Base-by-base conservation (phyloP, 64 coral and sea anemone species). In the Porites australiensis region DNA sequence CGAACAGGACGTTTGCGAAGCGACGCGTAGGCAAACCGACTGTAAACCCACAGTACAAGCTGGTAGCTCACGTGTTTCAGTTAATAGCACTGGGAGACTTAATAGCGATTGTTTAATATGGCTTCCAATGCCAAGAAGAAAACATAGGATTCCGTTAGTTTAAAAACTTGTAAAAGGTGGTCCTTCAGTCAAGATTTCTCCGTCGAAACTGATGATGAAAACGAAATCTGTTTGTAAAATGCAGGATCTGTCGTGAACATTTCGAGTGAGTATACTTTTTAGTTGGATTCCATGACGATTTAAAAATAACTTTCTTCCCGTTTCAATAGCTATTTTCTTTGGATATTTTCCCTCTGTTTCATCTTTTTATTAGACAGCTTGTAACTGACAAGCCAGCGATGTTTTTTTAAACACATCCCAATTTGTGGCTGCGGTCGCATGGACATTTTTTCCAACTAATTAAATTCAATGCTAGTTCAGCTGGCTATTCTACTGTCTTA, bases 211-310 rank as follows among this genome's bases (percentile, higher is more conserved):
- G 44, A 23, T 23, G 70, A 20, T 72, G 44, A 23, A 7, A 14
- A 23, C 44, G 2, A 45, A 23, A 10, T 8, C 15, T 14, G 8
- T 15, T 45, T 15, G 22, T 89, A 73, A 89, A 73, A 89, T 89
- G 87, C 87, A 89, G 54, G 65, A 76, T 89, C 59, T 89, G 87
- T 69, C 77, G 72, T 37, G 87, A 89, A 89, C 52, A 86, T 64
- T 64, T 89, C 73, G 63, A 27, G 70, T 89, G 37, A 64, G 70
- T 77, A 74, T 63, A 77, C 59, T 52, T 55, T 27, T 58, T 88
- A 45, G 68, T 69, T 44, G 58, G 55, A 52, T 69, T 73, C 49
- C 77, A 77, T 43, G 74, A 55, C 72, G 21, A 77, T 76, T 77
- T 77, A 77, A 47, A 22, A 73, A 89, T 63, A 63, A 89, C 50